phyloP scores from a whole-genome alignment of 2,888 invertebrate genomes.

The Sympetrum striolatum region DNA sequence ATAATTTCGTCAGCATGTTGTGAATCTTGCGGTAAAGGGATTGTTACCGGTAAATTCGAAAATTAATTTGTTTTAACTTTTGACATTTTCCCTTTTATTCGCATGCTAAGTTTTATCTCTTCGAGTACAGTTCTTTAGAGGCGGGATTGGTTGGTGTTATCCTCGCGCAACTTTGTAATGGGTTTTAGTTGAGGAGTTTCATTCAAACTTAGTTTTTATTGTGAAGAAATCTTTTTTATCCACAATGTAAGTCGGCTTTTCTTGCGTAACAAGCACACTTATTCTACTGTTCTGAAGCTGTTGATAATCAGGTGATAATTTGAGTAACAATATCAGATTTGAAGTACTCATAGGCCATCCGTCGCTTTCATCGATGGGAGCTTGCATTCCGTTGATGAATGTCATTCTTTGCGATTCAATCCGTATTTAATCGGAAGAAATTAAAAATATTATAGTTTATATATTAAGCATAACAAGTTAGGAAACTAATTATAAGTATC shows the following conservation, averaged over 20 bases:
- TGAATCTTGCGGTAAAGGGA: background rate
- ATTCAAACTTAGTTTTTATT: background rate
- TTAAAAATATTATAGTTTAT: too few relatives aligned
- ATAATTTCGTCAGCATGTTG: constrained; percentile 10
- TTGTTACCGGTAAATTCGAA: background rate
- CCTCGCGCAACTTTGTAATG: too few relatives aligned
- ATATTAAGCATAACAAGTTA: too few relatives aligned
- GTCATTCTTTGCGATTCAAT: too few relatives aligned
- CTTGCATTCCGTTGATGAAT: too few relatives aligned
- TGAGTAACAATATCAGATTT: too few relatives aligned
- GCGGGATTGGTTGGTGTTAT: background rate
- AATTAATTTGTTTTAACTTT: background rate
- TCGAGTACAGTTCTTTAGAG: background rate
- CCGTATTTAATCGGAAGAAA: too few relatives aligned
- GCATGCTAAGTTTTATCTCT: background rate
- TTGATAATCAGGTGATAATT: too few relatives aligned
- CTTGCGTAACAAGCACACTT: background rate
- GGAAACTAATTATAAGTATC: too few relatives aligned
- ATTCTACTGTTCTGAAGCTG: background rate
- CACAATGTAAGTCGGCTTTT: too few relatives aligned
- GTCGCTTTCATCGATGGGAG: too few relatives aligned
- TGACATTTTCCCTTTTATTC: background rate
- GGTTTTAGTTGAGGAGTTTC: background rate
- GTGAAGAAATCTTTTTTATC: background rate
- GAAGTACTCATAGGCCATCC: too few relatives aligned